A percentile compares a stretch with the other conserved stretches of the same genome.
Conservation (phyloP, 2,797 vertebrate genomes). For the Pangasius macronema region DNA sequence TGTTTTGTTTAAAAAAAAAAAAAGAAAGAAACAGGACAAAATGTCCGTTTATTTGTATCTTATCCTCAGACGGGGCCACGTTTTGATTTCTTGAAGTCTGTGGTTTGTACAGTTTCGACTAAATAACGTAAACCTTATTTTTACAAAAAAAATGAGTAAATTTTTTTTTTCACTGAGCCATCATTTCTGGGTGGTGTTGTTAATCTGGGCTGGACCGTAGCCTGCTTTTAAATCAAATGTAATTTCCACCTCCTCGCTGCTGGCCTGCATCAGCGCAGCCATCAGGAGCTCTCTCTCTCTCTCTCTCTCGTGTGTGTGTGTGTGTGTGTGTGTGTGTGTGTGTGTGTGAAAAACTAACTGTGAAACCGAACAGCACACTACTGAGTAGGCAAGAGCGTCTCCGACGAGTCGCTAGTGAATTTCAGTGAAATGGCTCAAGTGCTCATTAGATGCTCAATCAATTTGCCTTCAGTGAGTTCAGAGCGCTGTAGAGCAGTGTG, state of each 20-base stretch:
- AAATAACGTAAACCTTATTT: too few species aligned
- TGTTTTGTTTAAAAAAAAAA: not conserved
- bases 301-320: not conserved
- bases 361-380: too few species aligned
- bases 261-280: not conserved
- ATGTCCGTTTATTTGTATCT: not conserved
- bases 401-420: too few species aligned
- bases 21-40: not conserved
- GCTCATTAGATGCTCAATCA: slow-evolving; percentile 1
- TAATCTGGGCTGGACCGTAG: not conserved
- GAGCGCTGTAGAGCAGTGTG: not conserved
- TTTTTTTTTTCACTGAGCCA: not conserved
- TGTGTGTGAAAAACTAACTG: too few species aligned
- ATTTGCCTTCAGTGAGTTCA: not conserved
- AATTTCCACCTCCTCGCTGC: slow-evolving; percentile 2
- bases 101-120: too few species aligned
- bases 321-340: not conserved
- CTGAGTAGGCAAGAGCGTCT: too few species aligned
- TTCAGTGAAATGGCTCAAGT: slow-evolving; percentile 42
- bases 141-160: not conserved
- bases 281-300: not conserved
- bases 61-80: too few species aligned
- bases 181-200: not conserved
- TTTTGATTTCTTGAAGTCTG: too few species aligned
- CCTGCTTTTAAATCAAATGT: slow-evolving; percentile 4